A percentile compares a stretch with the other conserved stretches of the same genome.
These are phyloP conservation scores for Meandrusa payeni DNA, from an alignment of 2,888 invertebrate species.

Conservation along the genomic window DNA sequence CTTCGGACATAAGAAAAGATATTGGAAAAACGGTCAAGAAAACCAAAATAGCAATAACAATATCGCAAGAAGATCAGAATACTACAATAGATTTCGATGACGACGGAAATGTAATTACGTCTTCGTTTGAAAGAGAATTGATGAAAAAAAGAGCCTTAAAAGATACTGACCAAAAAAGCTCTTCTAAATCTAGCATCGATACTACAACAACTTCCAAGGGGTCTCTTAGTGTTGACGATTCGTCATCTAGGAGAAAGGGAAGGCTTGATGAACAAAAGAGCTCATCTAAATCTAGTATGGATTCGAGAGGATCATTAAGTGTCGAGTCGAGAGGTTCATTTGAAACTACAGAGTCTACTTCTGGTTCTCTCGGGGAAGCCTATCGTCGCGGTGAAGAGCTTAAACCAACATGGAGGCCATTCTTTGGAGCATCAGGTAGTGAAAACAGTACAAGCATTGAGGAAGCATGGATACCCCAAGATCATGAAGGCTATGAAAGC, in stretches of 20 bases:
- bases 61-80: conserved; percentile 77
- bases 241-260: conserved; percentile 66
- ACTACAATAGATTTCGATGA: conserved; percentile 77
- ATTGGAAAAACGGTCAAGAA: conserved; percentile 73
- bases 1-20: conserved; percentile 68
- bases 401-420: conserved; percentile 91
- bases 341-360: conserved; percentile 87
- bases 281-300: conserved; percentile 83
- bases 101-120: conserved; percentile 71
- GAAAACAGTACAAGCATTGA: conserved; percentile 93
- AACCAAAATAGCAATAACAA: conserved; percentile 76
- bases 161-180: conserved; percentile 73
- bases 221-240: conserved; percentile 75
- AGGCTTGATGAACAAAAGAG: conserved; percentile 76
- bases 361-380: conserved; percentile 87
- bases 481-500: conserved; percentile 84
- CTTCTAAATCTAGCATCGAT: conserved; percentile 82
- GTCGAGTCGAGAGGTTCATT: conserved; percentile 87
- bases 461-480: conserved; percentile 90
- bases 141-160: conserved; percentile 68
- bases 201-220: conserved; percentile 75
- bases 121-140: conserved; percentile 65
- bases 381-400: conserved; percentile 86
- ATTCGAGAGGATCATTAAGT: conserved; percentile 82
- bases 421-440: conserved; percentile 87